These are phyloP conservation scores for Bombus sylvicola DNA, from an alignment of 1,140 invertebrate species.

Conservation along the genomic window DNA sequence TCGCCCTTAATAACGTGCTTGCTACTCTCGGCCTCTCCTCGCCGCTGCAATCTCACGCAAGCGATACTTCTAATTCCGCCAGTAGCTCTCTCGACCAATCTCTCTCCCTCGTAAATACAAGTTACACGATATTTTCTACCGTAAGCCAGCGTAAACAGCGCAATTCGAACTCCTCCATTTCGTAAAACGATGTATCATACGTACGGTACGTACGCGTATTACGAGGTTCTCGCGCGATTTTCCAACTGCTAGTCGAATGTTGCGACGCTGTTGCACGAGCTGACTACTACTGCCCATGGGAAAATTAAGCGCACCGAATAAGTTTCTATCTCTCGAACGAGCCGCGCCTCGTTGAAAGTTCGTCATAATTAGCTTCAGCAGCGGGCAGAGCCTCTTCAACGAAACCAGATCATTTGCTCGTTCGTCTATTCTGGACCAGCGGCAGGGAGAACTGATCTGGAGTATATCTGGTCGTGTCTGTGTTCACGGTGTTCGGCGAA, in stretches of 20 bases:
- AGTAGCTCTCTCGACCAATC: background rate
- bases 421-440: too few relatives aligned
- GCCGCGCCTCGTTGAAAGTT: background rate
- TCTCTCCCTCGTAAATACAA: conserved; percentile 8
- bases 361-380: conserved; percentile 24
- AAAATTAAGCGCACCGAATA: conserved; percentile 26
- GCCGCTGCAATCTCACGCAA: background rate
- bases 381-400: conserved; percentile 1
- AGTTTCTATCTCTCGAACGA: conserved; percentile 8
- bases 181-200: background rate
- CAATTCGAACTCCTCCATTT: background rate
- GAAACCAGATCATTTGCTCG: background rate
- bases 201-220: background rate
- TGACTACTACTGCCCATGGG: background rate
- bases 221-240: background rate
- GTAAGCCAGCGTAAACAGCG: conserved; percentile 7
- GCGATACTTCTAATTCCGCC: conserved; percentile 8
- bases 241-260: background rate
- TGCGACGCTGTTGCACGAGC: background rate
- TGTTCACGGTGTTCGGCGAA: background rate
- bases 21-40: too few relatives aligned
- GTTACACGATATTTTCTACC: conserved; percentile 26
- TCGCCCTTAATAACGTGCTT: conserved; percentile 6
- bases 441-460: background rate
- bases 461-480: background rate